Conservation (phyloP, 2,888 invertebrate species). For the Eulithis prunata region DNA sequence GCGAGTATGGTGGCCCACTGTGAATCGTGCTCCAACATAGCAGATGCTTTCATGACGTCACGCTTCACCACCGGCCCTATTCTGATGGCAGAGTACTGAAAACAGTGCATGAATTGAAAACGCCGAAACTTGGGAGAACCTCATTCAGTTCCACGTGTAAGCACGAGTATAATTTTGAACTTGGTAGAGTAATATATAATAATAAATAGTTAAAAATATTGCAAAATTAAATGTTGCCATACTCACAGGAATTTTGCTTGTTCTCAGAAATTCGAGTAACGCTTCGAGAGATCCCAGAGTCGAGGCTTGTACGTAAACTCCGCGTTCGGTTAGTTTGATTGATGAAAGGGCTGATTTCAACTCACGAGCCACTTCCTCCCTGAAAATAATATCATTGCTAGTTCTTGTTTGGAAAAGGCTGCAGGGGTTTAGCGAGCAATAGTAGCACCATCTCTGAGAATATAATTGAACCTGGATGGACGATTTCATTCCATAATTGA, state of each 20-base stretch:
- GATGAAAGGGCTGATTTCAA: conserved; percentile 95
- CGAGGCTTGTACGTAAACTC: conserved; percentile 99
- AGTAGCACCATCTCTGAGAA: too few relatives aligned
- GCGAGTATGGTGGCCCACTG: conserved; percentile 99
- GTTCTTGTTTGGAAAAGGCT: too few relatives aligned
- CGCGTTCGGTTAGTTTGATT: conserved; percentile 95
- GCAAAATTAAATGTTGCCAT: not conserved
- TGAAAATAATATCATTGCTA: conserved; percentile 48
- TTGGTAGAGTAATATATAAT: too few relatives aligned
- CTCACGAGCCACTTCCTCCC: conserved; percentile 94
- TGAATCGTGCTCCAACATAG: conserved; percentile 99
- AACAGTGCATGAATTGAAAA: not conserved
- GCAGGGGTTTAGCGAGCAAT: not conserved
- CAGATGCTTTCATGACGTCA: conserved; percentile 99
- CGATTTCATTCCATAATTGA: too few relatives aligned
- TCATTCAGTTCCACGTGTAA: too few relatives aligned
- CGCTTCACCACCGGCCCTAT: conserved; percentile 99
- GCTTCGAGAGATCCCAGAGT: conserved; percentile 99
- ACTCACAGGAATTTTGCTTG: conserved; percentile 97
- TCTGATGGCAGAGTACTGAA: conserved; percentile 97
- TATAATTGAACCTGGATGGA: too few relatives aligned
- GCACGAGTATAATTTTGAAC: too few relatives aligned
- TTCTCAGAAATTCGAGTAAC: conserved; percentile 94
- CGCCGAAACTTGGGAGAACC: too few relatives aligned
- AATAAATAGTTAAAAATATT: too few relatives aligned